Conservation (phyloP, 2,113 vertebrate species). For the Toxotes chatareus region DNA sequence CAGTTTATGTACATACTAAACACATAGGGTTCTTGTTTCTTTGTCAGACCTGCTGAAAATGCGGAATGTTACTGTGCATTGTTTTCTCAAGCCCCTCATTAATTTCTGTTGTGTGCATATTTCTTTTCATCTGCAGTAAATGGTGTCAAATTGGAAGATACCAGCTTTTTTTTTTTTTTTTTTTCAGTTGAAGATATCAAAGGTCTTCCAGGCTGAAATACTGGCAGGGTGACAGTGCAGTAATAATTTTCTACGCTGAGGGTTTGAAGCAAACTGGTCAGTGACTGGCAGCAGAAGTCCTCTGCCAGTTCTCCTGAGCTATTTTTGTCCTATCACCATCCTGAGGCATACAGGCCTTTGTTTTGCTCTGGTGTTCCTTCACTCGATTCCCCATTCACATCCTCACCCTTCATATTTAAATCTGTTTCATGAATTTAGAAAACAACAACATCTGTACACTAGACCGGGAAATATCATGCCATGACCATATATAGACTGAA, state of each 20-base stretch:
- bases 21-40: background rate
- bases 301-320: conserved; percentile 34
- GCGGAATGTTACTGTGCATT: background rate
- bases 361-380: conserved; percentile 15
- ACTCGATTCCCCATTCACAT: background rate
- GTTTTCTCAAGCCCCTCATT: conserved; percentile 49
- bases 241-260: conserved; percentile 15
- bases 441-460: background rate
- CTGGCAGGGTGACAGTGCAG: conserved; percentile 29
- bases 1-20: background rate
- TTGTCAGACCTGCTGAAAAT: conserved; percentile 21
- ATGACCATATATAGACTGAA: background rate
- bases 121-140: conserved; percentile 52
- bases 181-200: conserved; percentile 15
- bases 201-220: conserved; percentile 15
- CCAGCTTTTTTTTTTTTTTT: background rate
- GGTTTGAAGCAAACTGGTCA: conserved; percentile 40
- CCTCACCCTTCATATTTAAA: conserved; percentile 10
- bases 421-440: conserved; percentile 3
- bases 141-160: background rate
- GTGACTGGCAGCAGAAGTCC: conserved; percentile 19
- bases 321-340: conserved; percentile 48
- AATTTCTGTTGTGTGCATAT: conserved; percentile 25
- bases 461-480: background rate
- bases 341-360: conserved; percentile 20